These are phyloP conservation scores for Drosophila lacteicornis DNA, from an alignment of 1,140 invertebrate genomes.

Conservation along the genomic window DNA sequence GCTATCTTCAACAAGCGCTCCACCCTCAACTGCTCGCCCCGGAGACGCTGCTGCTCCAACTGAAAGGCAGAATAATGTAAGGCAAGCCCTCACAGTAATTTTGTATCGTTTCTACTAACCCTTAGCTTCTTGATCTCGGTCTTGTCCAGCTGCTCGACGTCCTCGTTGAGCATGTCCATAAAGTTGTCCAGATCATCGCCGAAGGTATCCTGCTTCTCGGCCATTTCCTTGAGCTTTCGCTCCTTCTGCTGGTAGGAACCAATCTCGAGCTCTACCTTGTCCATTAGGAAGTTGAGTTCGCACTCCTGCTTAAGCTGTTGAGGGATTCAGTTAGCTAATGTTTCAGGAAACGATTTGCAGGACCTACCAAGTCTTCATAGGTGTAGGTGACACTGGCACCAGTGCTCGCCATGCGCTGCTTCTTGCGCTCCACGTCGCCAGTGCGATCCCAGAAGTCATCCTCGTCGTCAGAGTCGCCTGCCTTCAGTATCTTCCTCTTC, in stretches of 20 bases:
- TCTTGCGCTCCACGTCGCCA: conserved; percentile 95
- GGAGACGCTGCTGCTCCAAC: conserved; percentile 89
- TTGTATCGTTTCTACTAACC: conserved; percentile 62
- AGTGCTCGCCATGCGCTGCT: conserved; percentile 89
- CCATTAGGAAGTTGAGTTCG: conserved; percentile 87
- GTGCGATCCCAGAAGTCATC: conserved; percentile 98
- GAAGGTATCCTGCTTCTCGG: conserved; percentile 42
- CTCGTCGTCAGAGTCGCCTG: conserved; percentile 94
- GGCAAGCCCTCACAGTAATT: too few relatives aligned
- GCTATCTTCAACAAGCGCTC: conserved; percentile 91
- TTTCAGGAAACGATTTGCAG: neutral
- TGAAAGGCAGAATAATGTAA: too few relatives aligned
- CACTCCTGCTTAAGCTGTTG: conserved; percentile 90
- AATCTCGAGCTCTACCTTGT: conserved; percentile 87
- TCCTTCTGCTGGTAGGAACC: conserved; percentile 84
- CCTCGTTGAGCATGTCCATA: conserved; percentile 88
- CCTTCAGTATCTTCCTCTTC: conserved; percentile 87
- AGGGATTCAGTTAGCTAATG: conserved; percentile 17
- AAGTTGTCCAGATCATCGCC: conserved; percentile 89
- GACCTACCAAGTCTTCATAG: conserved; percentile 91
- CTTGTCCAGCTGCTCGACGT: conserved; percentile 85
- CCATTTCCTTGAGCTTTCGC: conserved; percentile 86
- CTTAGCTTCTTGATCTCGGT: conserved; percentile 85
- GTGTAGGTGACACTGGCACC: conserved; percentile 87
- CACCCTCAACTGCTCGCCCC: conserved; percentile 89